Conservation (phyloP, 2,113 vertebrate genomes). For the Tachycineta bicolor region DNA sequence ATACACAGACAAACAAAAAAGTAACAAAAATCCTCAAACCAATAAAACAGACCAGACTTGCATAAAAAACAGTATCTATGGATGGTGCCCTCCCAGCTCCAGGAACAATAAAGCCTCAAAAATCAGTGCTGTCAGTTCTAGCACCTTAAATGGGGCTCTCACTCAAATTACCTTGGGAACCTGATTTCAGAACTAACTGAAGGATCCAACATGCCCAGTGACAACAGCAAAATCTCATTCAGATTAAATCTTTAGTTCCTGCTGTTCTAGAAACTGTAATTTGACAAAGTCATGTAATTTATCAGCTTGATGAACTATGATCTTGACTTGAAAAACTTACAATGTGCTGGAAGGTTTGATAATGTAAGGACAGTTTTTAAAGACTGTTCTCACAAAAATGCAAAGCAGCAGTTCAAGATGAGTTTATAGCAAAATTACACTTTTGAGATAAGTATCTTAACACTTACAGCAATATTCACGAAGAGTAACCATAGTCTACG, state of each 20-base stretch:
- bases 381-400: background rate
- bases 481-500: conserved; percentile 2
- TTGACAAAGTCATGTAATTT: background rate
- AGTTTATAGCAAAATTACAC: conserved; percentile 15
- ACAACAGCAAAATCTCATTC: background rate
- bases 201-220: background rate
- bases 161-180: background rate
- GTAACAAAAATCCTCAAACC: background rate
- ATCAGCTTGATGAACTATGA: background rate
- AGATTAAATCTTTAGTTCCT: background rate
- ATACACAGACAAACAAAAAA: background rate
- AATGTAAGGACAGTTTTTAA: background rate
- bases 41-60: background rate
- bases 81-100: background rate
- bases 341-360: background rate
- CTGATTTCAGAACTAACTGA: background rate
- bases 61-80: background rate
- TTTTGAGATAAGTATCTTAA: conserved; percentile 40
- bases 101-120: background rate
- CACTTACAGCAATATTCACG: conserved; percentile 18
- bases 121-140: background rate
- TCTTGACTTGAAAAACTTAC: background rate
- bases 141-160: background rate
- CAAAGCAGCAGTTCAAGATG: background rate
- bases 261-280: background rate